Base-by-base conservation (phyloP, 2,113 vertebrate species). In the Hippolais icterina region DNA sequence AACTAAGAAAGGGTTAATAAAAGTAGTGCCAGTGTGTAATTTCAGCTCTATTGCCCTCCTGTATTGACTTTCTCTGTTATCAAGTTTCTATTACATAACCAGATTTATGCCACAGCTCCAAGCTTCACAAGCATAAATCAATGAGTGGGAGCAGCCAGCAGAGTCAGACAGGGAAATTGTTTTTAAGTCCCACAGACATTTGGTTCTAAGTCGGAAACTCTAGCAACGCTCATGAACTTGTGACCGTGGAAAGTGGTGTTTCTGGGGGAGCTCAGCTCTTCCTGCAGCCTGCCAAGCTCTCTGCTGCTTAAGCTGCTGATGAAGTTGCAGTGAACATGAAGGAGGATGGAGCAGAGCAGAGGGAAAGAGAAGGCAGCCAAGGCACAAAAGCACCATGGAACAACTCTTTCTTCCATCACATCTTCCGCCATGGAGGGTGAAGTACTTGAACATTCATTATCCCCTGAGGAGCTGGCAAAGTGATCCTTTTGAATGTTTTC, bases 31-130 rank as follows among this genome's bases (percentile, higher is more conserved):
- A 92, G 83, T 56, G 64, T 97, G 96, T 94, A 95, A 96, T 97
- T 96, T 95, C 95, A 95, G 72, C 90, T 78, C 87, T 65, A 12
- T 63, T 81, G 75, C 77, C 65, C 80, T 93, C 59, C 77, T 7
- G 37, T 91, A 93, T 94, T 91, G 83, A 71, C 88, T 94, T 97
- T 92, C 90, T 53, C 61, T 71, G 53, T 91, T 95, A 95, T 95
- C 91, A 88, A 44, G 88, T 97, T 96, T 92, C 94, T 93, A 77
- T 96, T 95, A 91, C 92, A 87, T 96, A 96, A 94, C 83, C 69
- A 87, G 92, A 94, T 96, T 97, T 96, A 95, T 95, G 77, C 92
- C 1, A 21, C 60, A 69, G 83, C 81, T 87, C 65, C 2, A 12
- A 95, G 71, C 82, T 94, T 81, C 74, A 8, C 10, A 2, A 53